phyloP scores from a whole-genome alignment of 37 sponge, comb jelly and placozoan genomes.

The Eunapius fragilis region DNA sequence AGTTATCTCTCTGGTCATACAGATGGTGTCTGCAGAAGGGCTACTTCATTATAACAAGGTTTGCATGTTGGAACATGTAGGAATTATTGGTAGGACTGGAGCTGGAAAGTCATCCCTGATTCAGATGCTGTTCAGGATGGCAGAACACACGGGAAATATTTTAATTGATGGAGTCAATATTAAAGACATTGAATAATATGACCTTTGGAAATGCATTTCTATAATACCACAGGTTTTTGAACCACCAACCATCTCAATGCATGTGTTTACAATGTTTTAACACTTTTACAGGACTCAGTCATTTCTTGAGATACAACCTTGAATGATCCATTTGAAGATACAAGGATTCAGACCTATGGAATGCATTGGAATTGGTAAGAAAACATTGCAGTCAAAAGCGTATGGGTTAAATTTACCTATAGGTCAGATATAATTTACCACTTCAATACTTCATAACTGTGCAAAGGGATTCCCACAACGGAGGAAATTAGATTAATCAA shows the following conservation, averaged over 20 bases:
- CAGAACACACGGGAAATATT: conserved; percentile 79
- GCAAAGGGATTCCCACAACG: no score
- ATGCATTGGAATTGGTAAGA: conserved; percentile 65
- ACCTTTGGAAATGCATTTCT: conserved; percentile 73
- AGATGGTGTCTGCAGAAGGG: conserved; percentile 86
- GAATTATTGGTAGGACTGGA: conserved; percentile 93
- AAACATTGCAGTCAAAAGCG: background rate
- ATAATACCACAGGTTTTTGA: conserved; percentile 83
- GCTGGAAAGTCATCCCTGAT: conserved; percentile 95
- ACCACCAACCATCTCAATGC: background rate
- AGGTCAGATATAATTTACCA: no score
- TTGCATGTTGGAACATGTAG: conserved; percentile 41
- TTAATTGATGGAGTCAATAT: conserved; percentile 77
- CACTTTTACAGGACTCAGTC: conserved; percentile 71
- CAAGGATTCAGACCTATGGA: conserved; percentile 79
- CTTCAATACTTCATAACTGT: no score
- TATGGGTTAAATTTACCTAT: background rate
- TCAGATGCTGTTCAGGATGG: conserved; percentile 85
- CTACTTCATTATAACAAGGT: conserved; percentile 52
- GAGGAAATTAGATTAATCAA: no score
- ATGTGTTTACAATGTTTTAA: background rate
- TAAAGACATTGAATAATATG: conserved; percentile 74
- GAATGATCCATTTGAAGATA: conserved; percentile 87
- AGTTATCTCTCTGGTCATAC: background rate
- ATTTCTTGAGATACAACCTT: conserved; percentile 84